phyloP scores from a whole-genome alignment of 1,140 invertebrate genomes.

The Drosophila suzukii region DNA sequence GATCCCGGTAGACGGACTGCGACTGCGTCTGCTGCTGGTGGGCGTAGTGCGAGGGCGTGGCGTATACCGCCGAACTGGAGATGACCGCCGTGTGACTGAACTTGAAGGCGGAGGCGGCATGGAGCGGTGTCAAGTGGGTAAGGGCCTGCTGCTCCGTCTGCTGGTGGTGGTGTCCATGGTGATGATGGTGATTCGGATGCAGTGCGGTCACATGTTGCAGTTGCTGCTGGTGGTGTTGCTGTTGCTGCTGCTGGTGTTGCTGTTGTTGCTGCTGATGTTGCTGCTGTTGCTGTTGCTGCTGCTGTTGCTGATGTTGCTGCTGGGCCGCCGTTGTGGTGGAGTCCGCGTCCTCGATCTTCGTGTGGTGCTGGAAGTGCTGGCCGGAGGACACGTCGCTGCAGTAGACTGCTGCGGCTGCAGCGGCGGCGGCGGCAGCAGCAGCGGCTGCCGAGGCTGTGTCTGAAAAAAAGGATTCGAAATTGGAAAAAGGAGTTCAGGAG shows the following conservation, averaged over 20 bases:
- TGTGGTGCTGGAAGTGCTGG: slow-evolving; percentile 73
- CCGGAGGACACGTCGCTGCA: slow-evolving; percentile 71
- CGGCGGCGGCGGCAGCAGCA: slow-evolving; percentile 59
- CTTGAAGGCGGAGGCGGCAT: slow-evolving; percentile 72
- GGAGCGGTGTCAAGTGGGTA: slow-evolving; percentile 62
- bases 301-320: slow-evolving; percentile 38
- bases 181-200: slow-evolving; percentile 56
- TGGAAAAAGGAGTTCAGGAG: slow-evolving; percentile 17
- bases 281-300: slow-evolving; percentile 49
- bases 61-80: slow-evolving; percentile 71
- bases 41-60: slow-evolving; percentile 57
- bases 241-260: slow-evolving; percentile 51
- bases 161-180: slow-evolving; percentile 60
- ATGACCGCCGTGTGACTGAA: slow-evolving; percentile 76
- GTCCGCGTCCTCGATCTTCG: slow-evolving; percentile 75
- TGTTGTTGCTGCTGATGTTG: slow-evolving; percentile 59
- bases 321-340: slow-evolving; percentile 69
- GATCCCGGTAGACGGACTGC: slow-evolving; percentile 62
- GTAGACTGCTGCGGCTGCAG: slow-evolving; percentile 60
- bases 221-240: slow-evolving; percentile 52
- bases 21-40: slow-evolving; percentile 64
- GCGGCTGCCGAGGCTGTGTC: slow-evolving; percentile 55
- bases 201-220: slow-evolving; percentile 52
- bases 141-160: slow-evolving; percentile 59
- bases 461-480: slow-evolving; percentile 43